phyloP scores from a whole-genome alignment of 2,797 vertebrate species.

The Myotis daubentonii region DNA sequence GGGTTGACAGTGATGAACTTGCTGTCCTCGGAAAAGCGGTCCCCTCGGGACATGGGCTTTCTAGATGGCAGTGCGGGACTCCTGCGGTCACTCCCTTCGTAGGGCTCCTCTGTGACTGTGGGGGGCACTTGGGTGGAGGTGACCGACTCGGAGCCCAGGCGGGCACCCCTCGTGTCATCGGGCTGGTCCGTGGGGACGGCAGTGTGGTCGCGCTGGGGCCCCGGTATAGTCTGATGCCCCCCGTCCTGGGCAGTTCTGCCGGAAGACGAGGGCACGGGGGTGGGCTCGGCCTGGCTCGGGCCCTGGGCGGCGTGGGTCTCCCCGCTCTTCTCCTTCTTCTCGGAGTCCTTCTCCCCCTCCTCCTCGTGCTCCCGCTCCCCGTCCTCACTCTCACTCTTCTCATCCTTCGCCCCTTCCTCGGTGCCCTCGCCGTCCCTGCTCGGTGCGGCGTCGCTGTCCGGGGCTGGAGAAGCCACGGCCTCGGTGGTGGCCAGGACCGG shows the following conservation, averaged over 20 bases:
- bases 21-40: conserved; percentile 85
- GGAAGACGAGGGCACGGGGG: conserved; percentile 68
- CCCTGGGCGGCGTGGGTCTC: conserved; percentile 61
- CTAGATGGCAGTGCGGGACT: conserved; percentile 78
- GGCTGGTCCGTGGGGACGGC: conserved; percentile 73
- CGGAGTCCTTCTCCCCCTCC: conserved; percentile 89
- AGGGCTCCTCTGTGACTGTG: conserved; percentile 81
- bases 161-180: conserved; percentile 9
- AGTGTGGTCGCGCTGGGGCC: conserved; percentile 71
- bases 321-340: conserved; percentile 87
- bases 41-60: conserved; percentile 78
- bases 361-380: conserved; percentile 88
- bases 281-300: conserved; percentile 64
- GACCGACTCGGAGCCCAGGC: conserved; percentile 40
- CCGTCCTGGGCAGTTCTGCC: conserved; percentile 85
- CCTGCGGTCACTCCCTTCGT: conserved; percentile 77
- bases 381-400: conserved; percentile 88
- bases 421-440: conserved; percentile 86
- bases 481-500: conserved; percentile 87
- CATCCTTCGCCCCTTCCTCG: conserved; percentile 87
- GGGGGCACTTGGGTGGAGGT: conserved; percentile 86
- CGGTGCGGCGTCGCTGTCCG: conserved; percentile 84
- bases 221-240: conserved; percentile 86
- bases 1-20: conserved; percentile 89
- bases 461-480: conserved; percentile 83